Conservation (phyloP, 2,113 vertebrate species). For the Chlamydotis undulata region DNA sequence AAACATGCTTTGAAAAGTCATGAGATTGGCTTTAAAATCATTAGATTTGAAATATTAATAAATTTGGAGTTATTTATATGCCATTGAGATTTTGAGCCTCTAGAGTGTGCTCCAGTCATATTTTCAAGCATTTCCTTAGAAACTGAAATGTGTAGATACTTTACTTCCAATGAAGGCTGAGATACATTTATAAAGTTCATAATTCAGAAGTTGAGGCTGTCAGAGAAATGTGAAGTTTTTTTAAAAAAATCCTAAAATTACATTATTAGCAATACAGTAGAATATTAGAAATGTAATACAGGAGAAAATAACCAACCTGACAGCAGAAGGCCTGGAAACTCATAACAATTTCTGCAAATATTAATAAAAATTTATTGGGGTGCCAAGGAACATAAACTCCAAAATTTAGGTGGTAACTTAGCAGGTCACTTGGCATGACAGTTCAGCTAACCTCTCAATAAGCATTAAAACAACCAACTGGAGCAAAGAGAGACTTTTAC, state of each 20-base stretch:
- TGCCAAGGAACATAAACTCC: neutral
- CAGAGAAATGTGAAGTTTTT: neutral
- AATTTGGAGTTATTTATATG: slow-evolving; percentile 27
- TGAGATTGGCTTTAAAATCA: neutral
- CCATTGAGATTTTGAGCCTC: slow-evolving; percentile 54
- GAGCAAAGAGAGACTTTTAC: neutral
- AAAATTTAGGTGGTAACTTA: neutral
- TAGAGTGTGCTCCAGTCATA: slow-evolving; percentile 72
- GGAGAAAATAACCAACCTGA: neutral
- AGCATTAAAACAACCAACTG: neutral
- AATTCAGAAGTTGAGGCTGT: neutral
- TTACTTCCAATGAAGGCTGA: neutral
- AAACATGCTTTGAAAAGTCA: neutral
- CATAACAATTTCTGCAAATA: neutral
- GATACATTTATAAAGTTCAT: neutral
- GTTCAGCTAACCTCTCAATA: neutral
- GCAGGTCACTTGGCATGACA: neutral
- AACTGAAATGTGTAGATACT: neutral
- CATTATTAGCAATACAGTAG: neutral
- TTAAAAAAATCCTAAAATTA: neutral
- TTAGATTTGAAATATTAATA: neutral
- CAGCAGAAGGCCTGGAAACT: neutral
- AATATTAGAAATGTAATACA: neutral
- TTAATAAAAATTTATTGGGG: neutral
- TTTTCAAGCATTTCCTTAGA: slow-evolving; percentile 50